A percentile compares a stretch with the other conserved stretches of the same genome.
These are phyloP conservation scores for Lochmaea crataegi DNA, from an alignment of 2,888 invertebrate genomes.

Conservation along the genomic window DNA sequence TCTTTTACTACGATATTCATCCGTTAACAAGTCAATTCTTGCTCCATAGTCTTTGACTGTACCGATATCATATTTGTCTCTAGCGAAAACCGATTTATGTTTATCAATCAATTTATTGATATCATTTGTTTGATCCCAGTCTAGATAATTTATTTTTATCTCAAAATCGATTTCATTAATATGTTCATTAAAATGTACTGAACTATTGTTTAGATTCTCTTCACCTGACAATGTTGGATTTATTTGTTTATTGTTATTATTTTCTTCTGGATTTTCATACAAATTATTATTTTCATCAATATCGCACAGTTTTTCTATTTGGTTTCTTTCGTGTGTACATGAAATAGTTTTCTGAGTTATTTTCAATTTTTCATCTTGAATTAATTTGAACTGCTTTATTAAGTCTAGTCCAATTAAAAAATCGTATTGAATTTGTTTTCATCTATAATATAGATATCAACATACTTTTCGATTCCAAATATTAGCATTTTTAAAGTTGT, in stretches of 20 bases:
- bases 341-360: not conserved
- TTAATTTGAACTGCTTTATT: not conserved
- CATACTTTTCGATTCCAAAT: not conserved
- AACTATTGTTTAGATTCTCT: no score
- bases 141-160: not conserved
- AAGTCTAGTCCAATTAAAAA: not conserved
- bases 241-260: no score
- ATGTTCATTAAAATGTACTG: not conserved
- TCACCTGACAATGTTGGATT: no score
- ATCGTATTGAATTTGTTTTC: not conserved
- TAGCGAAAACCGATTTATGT: constrained; percentile 41
- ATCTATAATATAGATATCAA: not conserved
- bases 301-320: no score
- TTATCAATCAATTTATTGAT: constrained; percentile 19
- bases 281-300: no score
- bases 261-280: no score
- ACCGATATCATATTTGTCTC: constrained; percentile 43
- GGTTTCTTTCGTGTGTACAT: not conserved
- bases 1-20: constrained; percentile 4
- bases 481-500: not conserved
- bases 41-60: constrained; percentile 29
- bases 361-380: constrained; percentile 24
- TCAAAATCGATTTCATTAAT: not conserved
- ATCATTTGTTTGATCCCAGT: not conserved
- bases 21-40: not conserved